Evolutionary conservation across 2,113 vertebrate species (phyloP), one percentile per base, ranked within the genome.

Genomic region (Periophthalmodon schlosseri): DNA sequence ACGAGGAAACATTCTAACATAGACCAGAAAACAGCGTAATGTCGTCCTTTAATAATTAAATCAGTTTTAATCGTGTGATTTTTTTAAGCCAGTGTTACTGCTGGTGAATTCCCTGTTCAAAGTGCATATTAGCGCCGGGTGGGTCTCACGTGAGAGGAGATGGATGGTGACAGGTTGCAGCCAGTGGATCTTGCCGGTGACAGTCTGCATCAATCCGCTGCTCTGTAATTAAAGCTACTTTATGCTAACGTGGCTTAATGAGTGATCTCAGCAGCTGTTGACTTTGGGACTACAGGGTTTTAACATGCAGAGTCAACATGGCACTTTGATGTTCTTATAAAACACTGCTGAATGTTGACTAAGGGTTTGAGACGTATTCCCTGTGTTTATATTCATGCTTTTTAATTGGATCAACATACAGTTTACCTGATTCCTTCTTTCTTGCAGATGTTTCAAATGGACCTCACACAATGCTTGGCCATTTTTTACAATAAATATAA

Each of bases 211-310:
- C 36, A 68, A 68, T 68, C n/a, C 21, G 5, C 44, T 1, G 36
- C 44, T 6, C 65, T 23, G 36, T 21, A 68, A 68, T 68, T n/a
- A 68, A 46, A 46, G 65, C 65, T 68, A 68, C 65, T 46, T 23
- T 68, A 23, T 46, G 65, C n/a, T 68, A 20, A 46, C 44, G 65
- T 24, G 44, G 23, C 39, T 39, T 68, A 23, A 46, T 68, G 36
- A 68, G 23, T 16, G 36, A 68, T 47, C 36, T 68, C 21, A 44
- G 65, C 65, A 47, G 21, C 36, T 68, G 36, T 47, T 68, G 39
- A 21, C 65, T 23, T 65, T 65, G 61, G 18, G 34, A 58, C 61
- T 11, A 65, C 33, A 36, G 33, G 34, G 61, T 39, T 65, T 65
- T 11, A 36, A 39, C 61, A 65, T 65, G 61, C 61, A 65, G 39